These are phyloP conservation scores for Megalonaias nervosa DNA, from an alignment of 1,140 invertebrate genomes.

Conservation along the genomic window DNA sequence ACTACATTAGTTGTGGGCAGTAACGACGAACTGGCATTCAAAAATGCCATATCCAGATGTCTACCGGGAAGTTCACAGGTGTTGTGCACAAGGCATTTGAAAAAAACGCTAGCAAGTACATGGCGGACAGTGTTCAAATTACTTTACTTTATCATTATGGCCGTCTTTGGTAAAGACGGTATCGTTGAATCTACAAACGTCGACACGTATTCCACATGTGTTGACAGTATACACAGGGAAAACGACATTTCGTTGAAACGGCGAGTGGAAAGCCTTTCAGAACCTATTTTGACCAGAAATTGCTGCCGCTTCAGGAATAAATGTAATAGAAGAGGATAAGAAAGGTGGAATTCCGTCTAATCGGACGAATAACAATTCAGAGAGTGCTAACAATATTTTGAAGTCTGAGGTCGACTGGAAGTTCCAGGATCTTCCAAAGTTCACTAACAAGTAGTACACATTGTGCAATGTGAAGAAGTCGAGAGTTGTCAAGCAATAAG, in stretches of 20 bases:
- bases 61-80: neutral
- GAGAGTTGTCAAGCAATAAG: too few species aligned
- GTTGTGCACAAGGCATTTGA: neutral
- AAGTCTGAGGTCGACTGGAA: too few species aligned
- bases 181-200: neutral
- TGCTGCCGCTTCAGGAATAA: neutral
- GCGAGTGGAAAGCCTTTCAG: slow-evolving; percentile 3
- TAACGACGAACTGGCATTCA: slow-evolving; percentile 1
- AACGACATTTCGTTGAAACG: neutral
- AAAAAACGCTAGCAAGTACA: neutral
- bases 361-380: too few species aligned
- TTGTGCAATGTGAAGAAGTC: too few species aligned
- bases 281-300: neutral
- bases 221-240: neutral
- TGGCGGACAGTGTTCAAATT: neutral
- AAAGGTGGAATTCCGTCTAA: neutral
- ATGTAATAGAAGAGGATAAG: neutral
- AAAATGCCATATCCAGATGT: neutral
- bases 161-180: neutral
- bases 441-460: too few species aligned
- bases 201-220: slow-evolving; percentile 1
- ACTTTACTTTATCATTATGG: neutral
- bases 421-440: too few species aligned
- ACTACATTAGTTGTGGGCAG: neutral
- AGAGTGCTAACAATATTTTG: too few species aligned